Percentiles rank a stretch among this genome's conserved stretches.
These are phyloP conservation scores for Drosophila algonquin DNA, from an alignment of 2,888 invertebrate genomes.

Conservation along the genomic window DNA sequence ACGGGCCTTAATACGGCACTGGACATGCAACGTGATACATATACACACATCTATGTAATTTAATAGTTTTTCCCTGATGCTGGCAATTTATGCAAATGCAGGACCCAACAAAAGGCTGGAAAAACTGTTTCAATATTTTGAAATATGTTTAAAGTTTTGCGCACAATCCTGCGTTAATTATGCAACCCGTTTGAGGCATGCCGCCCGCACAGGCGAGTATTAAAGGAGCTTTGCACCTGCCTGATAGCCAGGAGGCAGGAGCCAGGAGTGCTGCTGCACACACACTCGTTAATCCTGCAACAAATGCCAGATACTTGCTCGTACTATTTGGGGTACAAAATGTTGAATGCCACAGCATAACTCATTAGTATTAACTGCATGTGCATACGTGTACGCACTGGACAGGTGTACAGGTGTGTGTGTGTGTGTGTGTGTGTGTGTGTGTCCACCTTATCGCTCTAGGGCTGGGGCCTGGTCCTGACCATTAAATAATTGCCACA, in stretches of 20 bases:
- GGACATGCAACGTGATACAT: not conserved
- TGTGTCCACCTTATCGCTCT: conserved; percentile 57
- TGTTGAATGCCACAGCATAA: conserved; percentile 63
- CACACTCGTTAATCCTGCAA: not conserved
- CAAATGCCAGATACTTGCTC: conserved; percentile 20
- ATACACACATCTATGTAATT: conserved; percentile 9
- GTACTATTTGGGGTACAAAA: conserved; percentile 22
- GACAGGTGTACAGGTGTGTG: not conserved
- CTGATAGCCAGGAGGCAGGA: not conserved
- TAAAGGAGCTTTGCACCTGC: too few relatives aligned
- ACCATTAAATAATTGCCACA: conserved; percentile 74
- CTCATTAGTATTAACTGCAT: conserved; percentile 74
- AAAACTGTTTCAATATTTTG: conserved; percentile 15
- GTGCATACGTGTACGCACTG: not conserved
- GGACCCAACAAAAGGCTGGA: conserved; percentile 20
- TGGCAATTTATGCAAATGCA: conserved; percentile 45
- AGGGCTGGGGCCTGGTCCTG: conserved; percentile 30
- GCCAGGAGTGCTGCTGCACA: not conserved
- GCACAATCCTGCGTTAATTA: too few relatives aligned
- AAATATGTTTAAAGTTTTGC: too few relatives aligned
- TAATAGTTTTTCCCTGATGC: conserved; percentile 41
- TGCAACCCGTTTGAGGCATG: too few relatives aligned
- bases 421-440: conserved; percentile 27
- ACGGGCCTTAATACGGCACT: conserved; percentile 32
- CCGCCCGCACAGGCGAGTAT: too few relatives aligned